A percentile compares a stretch with the other conserved stretches of the same genome.
phyloP scores from a whole-genome alignment of 30 jellyfish, hydroid and myxozoan genomes.

The Turritopsis rubra region DNA sequence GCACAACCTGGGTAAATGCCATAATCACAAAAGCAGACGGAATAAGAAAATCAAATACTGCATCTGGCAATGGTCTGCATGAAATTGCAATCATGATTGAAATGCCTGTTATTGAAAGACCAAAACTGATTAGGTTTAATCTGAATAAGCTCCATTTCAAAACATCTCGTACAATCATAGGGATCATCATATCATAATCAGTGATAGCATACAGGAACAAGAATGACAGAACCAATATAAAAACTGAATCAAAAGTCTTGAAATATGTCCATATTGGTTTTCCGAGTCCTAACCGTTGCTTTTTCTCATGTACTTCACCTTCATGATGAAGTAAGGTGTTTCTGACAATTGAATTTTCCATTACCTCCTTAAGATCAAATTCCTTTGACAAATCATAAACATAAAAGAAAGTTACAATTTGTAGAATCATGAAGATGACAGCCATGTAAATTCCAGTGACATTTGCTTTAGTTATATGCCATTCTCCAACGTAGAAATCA shows the following conservation, averaged over 20 bases:
- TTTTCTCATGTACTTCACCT: background rate
- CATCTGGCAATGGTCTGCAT: background rate
- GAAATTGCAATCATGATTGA: background rate
- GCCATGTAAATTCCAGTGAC: conserved; percentile 16
- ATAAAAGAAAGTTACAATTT: conserved; percentile 3
- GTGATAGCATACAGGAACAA: background rate
- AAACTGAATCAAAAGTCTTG: background rate
- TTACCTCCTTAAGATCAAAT: conserved; percentile 24
- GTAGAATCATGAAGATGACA: conserved; percentile 21
- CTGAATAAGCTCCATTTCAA: background rate
- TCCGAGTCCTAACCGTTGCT: background rate
- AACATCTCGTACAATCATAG: background rate
- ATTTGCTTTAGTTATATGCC: conserved; percentile 28
- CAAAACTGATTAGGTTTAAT: too few species aligned
- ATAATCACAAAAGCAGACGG: background rate
- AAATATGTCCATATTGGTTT: background rate
- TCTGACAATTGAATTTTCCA: background rate
- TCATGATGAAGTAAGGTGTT: background rate
- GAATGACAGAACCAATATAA: background rate
- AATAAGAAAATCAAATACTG: background rate
- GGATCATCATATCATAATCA: background rate
- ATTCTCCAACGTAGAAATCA: background rate
- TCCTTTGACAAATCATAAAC: conserved; percentile 34
- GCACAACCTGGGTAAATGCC: background rate
- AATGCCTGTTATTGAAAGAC: background rate